Conservation (phyloP, 2,888 invertebrate species). For the Caenorhabditis zanzibari region DNA sequence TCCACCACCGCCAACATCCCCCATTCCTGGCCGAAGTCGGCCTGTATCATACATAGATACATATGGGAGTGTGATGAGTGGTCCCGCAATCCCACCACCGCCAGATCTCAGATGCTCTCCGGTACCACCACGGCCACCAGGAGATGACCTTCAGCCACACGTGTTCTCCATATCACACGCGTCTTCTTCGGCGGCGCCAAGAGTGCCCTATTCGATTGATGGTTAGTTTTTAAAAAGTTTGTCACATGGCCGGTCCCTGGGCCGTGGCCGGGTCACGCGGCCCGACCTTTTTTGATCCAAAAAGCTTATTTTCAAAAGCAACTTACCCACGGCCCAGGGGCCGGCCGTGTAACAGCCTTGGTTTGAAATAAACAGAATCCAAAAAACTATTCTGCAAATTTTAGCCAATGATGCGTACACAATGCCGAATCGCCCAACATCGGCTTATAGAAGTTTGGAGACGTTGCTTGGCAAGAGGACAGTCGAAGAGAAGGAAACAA, state of each 20-base stretch:
- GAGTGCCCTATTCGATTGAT: constrained; percentile 49
- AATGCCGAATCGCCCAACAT: constrained; percentile 43
- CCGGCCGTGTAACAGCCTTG: too few relatives aligned
- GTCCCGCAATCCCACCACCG: constrained; percentile 46
- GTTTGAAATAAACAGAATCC: background rate
- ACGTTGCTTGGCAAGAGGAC: constrained; percentile 67
- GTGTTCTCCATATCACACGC: constrained; percentile 59
- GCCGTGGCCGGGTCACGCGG: too few relatives aligned
- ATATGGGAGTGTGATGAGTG: constrained; percentile 18
- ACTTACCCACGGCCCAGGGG: too few relatives aligned
- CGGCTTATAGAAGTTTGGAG: constrained; percentile 61
- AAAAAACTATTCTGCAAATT: constrained; percentile 5
- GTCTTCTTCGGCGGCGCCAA: constrained; percentile 40
- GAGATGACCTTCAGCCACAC: constrained; percentile 52
- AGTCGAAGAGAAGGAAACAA: constrained; percentile 70
- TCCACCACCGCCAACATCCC: constrained; percentile 80
- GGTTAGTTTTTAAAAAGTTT: too few relatives aligned
- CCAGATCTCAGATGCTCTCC: constrained; percentile 64
- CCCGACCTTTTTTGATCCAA: too few relatives aligned
- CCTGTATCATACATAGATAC: constrained; percentile 58
- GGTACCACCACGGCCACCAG: constrained; percentile 60
- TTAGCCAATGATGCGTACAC: constrained; percentile 58
- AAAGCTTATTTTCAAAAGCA: too few relatives aligned
- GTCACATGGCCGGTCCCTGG: too few relatives aligned
- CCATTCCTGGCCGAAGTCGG: constrained; percentile 74